A percentile compares a stretch with the other conserved stretches of the same genome.
Conservation (phyloP, 1,140 invertebrate species). For the Periplaneta americana region DNA sequence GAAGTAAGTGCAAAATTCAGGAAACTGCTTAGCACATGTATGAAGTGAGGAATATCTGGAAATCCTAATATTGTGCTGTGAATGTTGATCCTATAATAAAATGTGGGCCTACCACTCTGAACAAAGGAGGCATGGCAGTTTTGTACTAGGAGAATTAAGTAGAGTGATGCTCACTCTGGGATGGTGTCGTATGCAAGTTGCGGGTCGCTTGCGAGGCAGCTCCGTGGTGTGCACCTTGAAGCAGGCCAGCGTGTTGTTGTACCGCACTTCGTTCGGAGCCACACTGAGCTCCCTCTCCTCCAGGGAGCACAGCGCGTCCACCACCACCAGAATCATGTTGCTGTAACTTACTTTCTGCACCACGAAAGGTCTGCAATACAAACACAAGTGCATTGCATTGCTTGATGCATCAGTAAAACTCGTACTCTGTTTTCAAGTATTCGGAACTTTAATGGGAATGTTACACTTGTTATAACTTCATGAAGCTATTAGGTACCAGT, state of each 20-base stretch:
- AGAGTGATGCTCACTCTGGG: conserved; percentile 50
- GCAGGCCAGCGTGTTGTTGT: conserved; percentile 58
- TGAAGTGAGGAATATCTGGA: no score
- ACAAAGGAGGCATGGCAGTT: no score
- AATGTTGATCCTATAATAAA: no score
- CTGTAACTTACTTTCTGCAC: conserved; percentile 75
- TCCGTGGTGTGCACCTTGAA: conserved; percentile 48
- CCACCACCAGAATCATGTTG: conserved; percentile 78
- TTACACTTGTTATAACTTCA: neutral
- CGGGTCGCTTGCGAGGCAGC: conserved; percentile 54
- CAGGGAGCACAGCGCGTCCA: conserved; percentile 56
- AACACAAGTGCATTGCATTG: no score
- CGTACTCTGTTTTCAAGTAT: neutral
- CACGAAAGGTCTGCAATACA: conserved; percentile 62
- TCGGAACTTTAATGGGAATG: neutral
- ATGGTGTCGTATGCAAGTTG: conserved; percentile 62
- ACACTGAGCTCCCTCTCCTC: conserved; percentile 38
- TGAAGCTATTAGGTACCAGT: neutral
- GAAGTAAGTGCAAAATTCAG: no score
- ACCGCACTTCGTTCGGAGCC: conserved; percentile 53
- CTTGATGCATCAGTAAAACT: neutral
- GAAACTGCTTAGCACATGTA: no score
- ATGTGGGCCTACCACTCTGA: no score
- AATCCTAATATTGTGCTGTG: no score
- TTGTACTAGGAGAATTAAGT: neutral